Conservation (phyloP, 2,797 vertebrate species). For the Takifugu ocellatus region DNA sequence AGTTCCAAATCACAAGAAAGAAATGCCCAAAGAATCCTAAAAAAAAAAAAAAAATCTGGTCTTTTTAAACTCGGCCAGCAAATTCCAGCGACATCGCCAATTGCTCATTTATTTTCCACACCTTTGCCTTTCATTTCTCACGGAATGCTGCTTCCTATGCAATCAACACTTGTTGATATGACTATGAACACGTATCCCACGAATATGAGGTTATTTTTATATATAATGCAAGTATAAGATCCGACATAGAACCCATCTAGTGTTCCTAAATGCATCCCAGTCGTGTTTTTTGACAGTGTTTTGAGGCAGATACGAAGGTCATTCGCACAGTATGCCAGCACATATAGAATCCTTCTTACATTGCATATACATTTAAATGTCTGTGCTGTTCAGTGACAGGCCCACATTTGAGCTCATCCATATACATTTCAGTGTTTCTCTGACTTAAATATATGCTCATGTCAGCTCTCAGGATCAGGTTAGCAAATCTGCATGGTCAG, state of each 20-base stretch:
- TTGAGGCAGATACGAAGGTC: constrained; percentile 25
- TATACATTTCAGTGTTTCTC: constrained; percentile 10
- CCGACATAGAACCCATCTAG: not conserved
- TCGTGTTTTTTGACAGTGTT: constrained; percentile 13
- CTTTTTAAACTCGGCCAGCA: constrained; percentile 51
- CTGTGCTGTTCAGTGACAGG: constrained; percentile 30
- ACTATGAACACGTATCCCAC: not conserved
- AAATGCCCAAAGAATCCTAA: not conserved
- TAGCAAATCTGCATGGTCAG: constrained; percentile 60
- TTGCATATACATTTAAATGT: constrained; percentile 29
- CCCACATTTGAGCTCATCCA: constrained; percentile 11
- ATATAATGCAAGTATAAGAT: no score
- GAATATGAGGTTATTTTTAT: not conserved
- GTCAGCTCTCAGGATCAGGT: constrained; percentile 54
- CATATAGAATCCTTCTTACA: constrained; percentile 11
- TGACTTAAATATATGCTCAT: constrained; percentile 26
- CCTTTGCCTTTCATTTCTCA: not conserved
- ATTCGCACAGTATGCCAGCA: constrained; percentile 13
- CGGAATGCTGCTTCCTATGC: constrained; percentile 10
- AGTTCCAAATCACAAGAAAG: constrained; percentile 20
- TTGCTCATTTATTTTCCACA: constrained; percentile 28
- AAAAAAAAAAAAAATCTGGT: constrained; percentile 9
- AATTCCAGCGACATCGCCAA: constrained; percentile 43
- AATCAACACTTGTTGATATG: constrained; percentile 1
- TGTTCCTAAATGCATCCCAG: no score